A percentile compares a stretch with the other conserved stretches of the same genome.
Evolutionary conservation across 2,888 invertebrate species (phyloP).

Genomic region (Macrosoma leucophasiata): DNA sequence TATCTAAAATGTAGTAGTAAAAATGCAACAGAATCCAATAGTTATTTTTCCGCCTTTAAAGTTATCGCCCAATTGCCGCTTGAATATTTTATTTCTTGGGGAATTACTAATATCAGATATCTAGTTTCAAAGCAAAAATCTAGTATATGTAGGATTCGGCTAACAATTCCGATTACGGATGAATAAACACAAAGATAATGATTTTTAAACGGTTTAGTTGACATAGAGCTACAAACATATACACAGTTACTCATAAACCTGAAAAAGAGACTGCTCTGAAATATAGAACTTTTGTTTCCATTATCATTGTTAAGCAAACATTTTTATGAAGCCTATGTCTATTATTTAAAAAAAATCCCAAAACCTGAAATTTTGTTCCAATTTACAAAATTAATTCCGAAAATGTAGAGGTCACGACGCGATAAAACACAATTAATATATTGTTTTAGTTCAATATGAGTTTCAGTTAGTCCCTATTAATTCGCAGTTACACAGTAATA

Average conservation of each 20-base stretch:
- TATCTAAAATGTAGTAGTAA: background rate
- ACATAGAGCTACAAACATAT: background rate
- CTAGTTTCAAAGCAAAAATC: background rate
- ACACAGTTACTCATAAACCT: too few species aligned
- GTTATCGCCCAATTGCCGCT: background rate
- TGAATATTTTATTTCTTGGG: conserved; percentile 1
- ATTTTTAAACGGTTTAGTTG: background rate
- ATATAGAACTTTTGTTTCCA: too few species aligned
- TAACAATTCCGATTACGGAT: too few species aligned
- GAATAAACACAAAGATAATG: conserved; percentile 17
- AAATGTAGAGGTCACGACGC: too few species aligned
- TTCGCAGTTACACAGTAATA: conserved; percentile 7
- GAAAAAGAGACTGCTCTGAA: too few species aligned
- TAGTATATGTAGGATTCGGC: conserved; percentile 8
- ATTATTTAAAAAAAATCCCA: conserved; percentile 7
- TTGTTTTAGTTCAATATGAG: background rate
- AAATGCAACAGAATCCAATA: background rate
- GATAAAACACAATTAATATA: background rate
- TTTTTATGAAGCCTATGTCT: background rate
- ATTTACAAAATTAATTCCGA: conserved; percentile 18
- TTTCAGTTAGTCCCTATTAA: conserved; percentile 1
- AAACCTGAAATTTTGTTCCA: conserved; percentile 15
- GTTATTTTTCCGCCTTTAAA: background rate
- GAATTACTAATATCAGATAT: background rate
- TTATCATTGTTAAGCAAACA: too few species aligned